These are phyloP conservation scores for Busseola fusca DNA, from an alignment of 2,888 invertebrate genomes.

Conservation along the genomic window DNA sequence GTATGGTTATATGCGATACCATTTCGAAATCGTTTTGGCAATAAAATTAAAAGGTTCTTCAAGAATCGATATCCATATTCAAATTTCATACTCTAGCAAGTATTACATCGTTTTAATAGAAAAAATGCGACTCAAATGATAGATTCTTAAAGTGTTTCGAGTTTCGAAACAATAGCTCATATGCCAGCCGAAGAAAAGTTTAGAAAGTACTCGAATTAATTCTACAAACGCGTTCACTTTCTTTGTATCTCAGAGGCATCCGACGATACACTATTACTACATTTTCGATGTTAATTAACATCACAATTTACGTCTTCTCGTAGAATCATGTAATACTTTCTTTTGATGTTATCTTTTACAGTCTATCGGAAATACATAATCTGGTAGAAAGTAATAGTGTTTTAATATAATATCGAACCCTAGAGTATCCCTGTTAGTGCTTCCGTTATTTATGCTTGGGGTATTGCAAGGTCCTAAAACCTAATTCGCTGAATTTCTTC, in stretches of 20 bases:
- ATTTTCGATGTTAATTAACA: slow-evolving; percentile 47
- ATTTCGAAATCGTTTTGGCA: slow-evolving; percentile 13
- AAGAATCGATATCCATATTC: background rate
- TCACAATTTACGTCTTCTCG: slow-evolving; percentile 34
- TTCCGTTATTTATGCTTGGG: background rate
- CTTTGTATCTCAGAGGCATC: slow-evolving; percentile 44
- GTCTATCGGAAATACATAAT: slow-evolving; percentile 15
- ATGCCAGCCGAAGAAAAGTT: slow-evolving; percentile 49
- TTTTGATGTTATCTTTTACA: slow-evolving; percentile 18
- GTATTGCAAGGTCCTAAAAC: background rate
- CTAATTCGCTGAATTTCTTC: background rate
- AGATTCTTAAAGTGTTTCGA: slow-evolving; percentile 38
- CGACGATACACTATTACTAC: slow-evolving; percentile 40
- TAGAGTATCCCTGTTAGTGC: background rate
- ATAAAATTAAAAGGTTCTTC: slow-evolving; percentile 16
- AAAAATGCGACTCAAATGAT: slow-evolving; percentile 18
- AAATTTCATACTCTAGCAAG: slow-evolving; percentile 10
- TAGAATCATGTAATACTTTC: slow-evolving; percentile 33
- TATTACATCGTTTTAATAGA: slow-evolving; percentile 14
- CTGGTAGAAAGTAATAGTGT: background rate
- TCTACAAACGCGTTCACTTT: slow-evolving; percentile 60
- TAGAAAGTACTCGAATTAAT: slow-evolving; percentile 62
- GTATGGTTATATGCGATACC: background rate
- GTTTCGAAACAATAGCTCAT: slow-evolving; percentile 58
- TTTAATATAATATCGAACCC: background rate